Conservation (phyloP, 1,140 invertebrate genomes). For the Helicoverpa zea region DNA sequence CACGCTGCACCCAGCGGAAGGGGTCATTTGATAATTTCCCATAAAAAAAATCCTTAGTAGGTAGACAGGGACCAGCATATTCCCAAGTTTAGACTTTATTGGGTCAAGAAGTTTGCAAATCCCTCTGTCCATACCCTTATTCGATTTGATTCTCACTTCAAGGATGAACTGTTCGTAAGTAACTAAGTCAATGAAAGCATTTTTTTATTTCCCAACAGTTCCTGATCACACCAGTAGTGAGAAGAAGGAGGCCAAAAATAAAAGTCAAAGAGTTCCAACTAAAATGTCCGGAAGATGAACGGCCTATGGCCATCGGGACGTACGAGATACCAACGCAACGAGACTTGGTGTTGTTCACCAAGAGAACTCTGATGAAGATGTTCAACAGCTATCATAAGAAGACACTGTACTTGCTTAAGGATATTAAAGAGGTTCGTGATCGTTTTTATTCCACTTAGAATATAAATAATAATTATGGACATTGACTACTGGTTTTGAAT, state of each 20-base stretch:
- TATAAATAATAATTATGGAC: too few species aligned
- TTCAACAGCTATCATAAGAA: constrained; percentile 64
- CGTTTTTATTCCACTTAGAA: neutral
- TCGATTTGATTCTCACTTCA: too few species aligned
- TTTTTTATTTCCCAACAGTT: neutral
- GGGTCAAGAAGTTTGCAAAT: too few species aligned
- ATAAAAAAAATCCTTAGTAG: too few species aligned
- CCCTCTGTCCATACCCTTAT: too few species aligned
- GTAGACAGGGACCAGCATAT: too few species aligned
- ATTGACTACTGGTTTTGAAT: too few species aligned
- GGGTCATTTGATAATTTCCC: too few species aligned
- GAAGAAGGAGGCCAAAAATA: neutral
- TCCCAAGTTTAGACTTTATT: too few species aligned
- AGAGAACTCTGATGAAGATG: constrained; percentile 54
- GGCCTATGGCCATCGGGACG: constrained; percentile 60
- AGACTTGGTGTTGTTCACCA: constrained; percentile 62
- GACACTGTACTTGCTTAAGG: constrained; percentile 62
- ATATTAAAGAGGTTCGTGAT: constrained; percentile 66
- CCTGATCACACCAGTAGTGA: neutral
- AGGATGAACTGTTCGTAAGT: too few species aligned
- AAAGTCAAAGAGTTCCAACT: neutral
- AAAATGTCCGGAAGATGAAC: constrained; percentile 60
- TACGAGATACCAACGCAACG: constrained; percentile 68
- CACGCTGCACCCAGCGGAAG: too few species aligned
- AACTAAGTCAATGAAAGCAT: too few species aligned